phyloP scores from a whole-genome alignment of 2,113 vertebrate species.

The Petromus typicus region DNA sequence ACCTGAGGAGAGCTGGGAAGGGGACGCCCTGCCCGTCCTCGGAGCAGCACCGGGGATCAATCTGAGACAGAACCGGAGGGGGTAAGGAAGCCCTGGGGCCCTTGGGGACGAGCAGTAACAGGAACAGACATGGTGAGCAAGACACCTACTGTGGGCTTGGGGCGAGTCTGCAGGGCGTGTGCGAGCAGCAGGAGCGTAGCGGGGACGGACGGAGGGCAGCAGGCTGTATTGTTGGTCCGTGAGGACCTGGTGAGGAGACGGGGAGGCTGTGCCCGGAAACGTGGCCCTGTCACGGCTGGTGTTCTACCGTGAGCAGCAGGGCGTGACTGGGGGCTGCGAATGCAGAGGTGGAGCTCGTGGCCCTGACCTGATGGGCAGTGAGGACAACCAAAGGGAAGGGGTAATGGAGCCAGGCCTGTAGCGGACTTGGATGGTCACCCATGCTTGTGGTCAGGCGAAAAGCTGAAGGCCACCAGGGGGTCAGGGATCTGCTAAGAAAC shows the following conservation, averaged over 20 bases:
- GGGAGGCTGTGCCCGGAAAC: neutral
- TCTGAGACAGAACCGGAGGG: neutral
- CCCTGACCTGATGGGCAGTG: neutral
- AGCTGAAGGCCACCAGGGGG: neutral
- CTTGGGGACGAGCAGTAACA: neutral
- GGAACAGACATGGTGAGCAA: neutral
- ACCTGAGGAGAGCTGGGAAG: rapidly evolving
- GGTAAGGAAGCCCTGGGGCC: slow-evolving; percentile 28
- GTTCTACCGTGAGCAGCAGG: neutral
- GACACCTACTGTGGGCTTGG: neutral
- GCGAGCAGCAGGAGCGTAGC: neutral
- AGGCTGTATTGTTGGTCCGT: neutral
- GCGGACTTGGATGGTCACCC: neutral
- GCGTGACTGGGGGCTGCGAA: neutral
- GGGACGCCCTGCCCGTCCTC: neutral
- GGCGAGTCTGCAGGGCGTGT: rapidly evolving
- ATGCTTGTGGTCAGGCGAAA: neutral
- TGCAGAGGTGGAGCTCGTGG: neutral
- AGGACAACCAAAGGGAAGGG: neutral
- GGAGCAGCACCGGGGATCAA: neutral
- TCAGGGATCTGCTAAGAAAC: neutral
- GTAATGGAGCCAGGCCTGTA: neutral
- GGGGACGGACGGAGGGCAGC: neutral
- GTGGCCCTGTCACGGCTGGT: neutral
- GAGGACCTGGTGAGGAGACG: neutral